Evolutionary conservation across 2,797 vertebrate genomes (phyloP).

Genomic region (Vespertilio murinus): DNA sequence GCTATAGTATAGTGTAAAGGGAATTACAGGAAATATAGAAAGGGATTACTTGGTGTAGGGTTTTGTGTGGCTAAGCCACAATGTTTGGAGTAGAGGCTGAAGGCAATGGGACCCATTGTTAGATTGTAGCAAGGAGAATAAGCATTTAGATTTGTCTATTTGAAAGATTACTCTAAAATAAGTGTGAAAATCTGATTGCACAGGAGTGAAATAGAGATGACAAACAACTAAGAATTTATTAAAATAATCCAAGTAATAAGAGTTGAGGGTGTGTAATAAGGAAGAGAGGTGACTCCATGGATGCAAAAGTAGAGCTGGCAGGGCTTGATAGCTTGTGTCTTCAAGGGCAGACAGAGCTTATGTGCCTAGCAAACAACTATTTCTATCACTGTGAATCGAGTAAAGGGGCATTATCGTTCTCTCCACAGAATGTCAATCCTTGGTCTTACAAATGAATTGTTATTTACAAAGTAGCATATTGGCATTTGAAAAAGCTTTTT

Average conservation of each 20-base stretch:
- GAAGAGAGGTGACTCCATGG: background rate
- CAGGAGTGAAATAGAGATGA: background rate
- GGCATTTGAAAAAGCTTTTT: background rate
- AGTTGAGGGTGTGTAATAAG: background rate
- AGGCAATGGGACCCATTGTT: fast-evolving
- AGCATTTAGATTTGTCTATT: background rate
- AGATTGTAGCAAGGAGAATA: background rate
- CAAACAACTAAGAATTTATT: background rate
- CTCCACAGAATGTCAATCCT: background rate
- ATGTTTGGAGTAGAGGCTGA: background rate
- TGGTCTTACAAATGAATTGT: background rate
- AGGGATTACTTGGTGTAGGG: background rate
- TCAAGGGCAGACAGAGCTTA: background rate
- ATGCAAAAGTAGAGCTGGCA: background rate
- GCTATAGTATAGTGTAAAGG: background rate
- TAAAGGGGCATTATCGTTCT: background rate
- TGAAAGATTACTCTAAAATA: background rate
- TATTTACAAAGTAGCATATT: background rate
- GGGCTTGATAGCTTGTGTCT: background rate
- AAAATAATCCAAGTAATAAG: background rate
- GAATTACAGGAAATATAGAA: background rate
- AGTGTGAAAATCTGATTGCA: background rate
- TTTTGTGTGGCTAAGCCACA: background rate
- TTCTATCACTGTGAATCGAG: background rate
- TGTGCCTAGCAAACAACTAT: background rate